Base-by-base conservation (phyloP, 2,113 vertebrate species). In the Oenanthe oenanthe region DNA sequence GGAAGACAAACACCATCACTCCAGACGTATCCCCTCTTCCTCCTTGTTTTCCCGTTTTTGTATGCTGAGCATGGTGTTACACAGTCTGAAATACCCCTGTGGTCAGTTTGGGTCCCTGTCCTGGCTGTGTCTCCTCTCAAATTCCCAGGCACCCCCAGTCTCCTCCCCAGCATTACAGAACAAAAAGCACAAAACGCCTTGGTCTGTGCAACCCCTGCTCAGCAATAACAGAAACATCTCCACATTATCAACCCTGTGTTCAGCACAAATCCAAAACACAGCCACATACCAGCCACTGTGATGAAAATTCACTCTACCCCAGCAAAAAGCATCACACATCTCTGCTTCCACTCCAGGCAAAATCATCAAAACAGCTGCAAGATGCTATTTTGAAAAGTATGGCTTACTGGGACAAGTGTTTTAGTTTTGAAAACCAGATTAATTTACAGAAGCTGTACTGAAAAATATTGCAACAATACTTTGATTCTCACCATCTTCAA, bases 151-250 rank as follows among this genome's bases (percentile, higher is more conserved):
- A 25, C 6, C 7, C 31, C 25, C 36, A 61, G 51, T 3, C 8
- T 3, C 47, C 47, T n/a, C 19, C 4, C 47, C 48, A 71, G 16
- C 5, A 0, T 5, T 16, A 8, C 56, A n/a, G 8, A 0, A 14
- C 0, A 1, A 34, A 13, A 62, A 17, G 5, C 8, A 31, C 29
- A 62, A 62, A 34, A 56, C 13, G 17, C 43, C 12, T 29, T 5
- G 8, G 43, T 58, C 67, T 57, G 28, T 53, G 22, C 6, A 32
- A 8, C 0, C 51, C 17, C 38, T 45, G 38, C 6, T 10, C 61
- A 60, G 53, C 45, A 81, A 45, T 8, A 32, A n/a, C n/a, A 29
- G 8, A 51, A 66, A 60, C n/a, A 60, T 29, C 38, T 40, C 60
- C 15, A 0, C 4, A 5, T 60, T 45, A 45, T 29, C 36, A 58